Percentiles rank a stretch among this genome's conserved stretches.
Evolutionary conservation across 2,113 vertebrate genomes (phyloP).

Genomic region (Arothron firmamentum): DNA sequence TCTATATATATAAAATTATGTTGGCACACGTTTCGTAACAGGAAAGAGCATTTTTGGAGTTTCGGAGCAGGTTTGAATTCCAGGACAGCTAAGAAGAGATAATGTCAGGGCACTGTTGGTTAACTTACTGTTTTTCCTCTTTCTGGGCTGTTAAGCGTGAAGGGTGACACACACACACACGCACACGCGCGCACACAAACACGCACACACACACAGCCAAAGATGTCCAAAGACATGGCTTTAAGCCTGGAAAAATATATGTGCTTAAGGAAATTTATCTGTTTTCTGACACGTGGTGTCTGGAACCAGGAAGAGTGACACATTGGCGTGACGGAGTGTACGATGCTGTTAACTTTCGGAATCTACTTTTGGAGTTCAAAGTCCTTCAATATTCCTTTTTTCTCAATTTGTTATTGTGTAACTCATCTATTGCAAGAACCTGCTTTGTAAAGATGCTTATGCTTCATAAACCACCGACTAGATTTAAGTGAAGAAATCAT

Average conservation of each 20-base stretch:
- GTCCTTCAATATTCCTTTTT: slow-evolving; percentile 29
- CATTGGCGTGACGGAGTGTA: slow-evolving; percentile 57
- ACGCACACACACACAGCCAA: slow-evolving; percentile 23
- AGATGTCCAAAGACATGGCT: slow-evolving; percentile 31
- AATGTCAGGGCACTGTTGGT: slow-evolving; percentile 57
- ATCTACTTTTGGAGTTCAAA: slow-evolving; percentile 38
- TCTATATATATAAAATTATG: neutral
- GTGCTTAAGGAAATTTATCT: slow-evolving; percentile 16
- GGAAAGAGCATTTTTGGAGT: slow-evolving; percentile 49
- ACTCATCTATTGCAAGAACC: slow-evolving; percentile 25
- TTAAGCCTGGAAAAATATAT: slow-evolving; percentile 35
- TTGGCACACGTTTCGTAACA: slow-evolving; percentile 42
- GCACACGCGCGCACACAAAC: slow-evolving; percentile 27
- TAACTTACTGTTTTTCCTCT: slow-evolving; percentile 60
- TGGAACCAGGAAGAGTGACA: slow-evolving; percentile 65
- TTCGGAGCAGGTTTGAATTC: slow-evolving; percentile 54
- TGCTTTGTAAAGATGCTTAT: slow-evolving; percentile 26
- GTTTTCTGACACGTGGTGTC: slow-evolving; percentile 36
- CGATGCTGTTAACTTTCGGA: slow-evolving; percentile 38
- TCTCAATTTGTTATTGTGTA: slow-evolving; percentile 17
- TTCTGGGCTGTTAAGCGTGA: slow-evolving; percentile 61
- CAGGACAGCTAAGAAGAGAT: slow-evolving; percentile 56
- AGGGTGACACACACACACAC: slow-evolving; percentile 50
- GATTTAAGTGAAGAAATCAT: slow-evolving; percentile 58
- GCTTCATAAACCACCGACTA: slow-evolving; percentile 32